These are phyloP conservation scores for Upupa epops DNA, from an alignment of 2,113 vertebrate genomes.

Conservation along the genomic window DNA sequence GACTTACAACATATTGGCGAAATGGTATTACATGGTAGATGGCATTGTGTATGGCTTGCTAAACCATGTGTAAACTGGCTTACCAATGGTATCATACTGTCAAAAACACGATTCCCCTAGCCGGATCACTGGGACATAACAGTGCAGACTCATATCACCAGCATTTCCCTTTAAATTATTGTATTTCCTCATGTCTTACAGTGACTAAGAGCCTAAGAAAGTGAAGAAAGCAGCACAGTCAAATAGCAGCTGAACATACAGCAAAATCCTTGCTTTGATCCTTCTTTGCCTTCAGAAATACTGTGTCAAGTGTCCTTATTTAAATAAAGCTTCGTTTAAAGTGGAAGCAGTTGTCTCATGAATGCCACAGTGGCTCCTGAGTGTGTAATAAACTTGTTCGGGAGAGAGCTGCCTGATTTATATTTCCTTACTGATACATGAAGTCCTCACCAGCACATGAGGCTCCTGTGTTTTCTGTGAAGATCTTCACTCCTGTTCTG, in stretches of 20 bases:
- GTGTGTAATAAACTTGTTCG: not conserved
- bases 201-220: not conserved
- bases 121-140: constrained; percentile 56
- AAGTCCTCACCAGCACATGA: not conserved
- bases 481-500: not conserved
- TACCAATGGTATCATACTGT: constrained; percentile 69
- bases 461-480: not conserved
- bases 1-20: no score
- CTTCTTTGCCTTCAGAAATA: constrained; percentile 9
- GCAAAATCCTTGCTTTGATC: not conserved
- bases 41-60: no score
- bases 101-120: constrained; percentile 77
- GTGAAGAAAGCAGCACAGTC: not conserved
- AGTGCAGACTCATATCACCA: not conserved
- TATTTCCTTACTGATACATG: not conserved
- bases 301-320: not conserved
- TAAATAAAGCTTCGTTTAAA: not conserved
- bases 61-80: constrained; percentile 21
- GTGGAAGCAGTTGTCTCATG: not conserved
- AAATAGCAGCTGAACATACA: not conserved
- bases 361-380: not conserved
- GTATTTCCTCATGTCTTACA: not conserved
- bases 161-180: not conserved
- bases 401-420: not conserved
- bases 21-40: no score